Evolutionary conservation across 2,113 vertebrate genomes (phyloP), one percentile per base, ranked within the genome.

Genomic region (Hippocampus zosterae): DNA sequence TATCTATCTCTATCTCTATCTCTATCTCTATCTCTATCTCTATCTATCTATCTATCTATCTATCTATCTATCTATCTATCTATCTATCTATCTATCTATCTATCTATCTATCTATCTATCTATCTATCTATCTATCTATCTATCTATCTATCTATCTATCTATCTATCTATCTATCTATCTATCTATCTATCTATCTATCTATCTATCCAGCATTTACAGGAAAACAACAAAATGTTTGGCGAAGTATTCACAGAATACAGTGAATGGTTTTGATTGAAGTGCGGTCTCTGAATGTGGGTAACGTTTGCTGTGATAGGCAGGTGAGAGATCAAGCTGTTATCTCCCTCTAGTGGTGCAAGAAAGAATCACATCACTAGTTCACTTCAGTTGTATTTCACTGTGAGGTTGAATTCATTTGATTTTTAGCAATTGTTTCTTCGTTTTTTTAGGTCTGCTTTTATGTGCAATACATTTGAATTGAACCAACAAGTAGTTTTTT

Each of bases 211-310:
- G 55, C 77, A 89, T 88, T 85, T 89, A 90, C 85, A 86, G 80
- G 81, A 83, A 81, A 89, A 88, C 86, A 88, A 79, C 86, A 84
- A 81, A 75, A 82, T 87, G 78, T 80, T 88, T 88, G 85, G 79
- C 84, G 86, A 79, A 89, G 92, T 93, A 93, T 93, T 93, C 92
- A 92, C 81, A 92, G 92, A 93, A 93, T 92, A 93, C 92, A 92
- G 81, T 84, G 83, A 88, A 77, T 87, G 73, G 79, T 88, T 91
- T 81, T 33, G 80, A 79, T 77, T 83, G 84, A 79, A 79, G 84
- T 85, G 76, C 83, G 79, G 77, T 86, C 81, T 87, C 71, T 84
- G 84, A 72, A 84, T 83, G 71, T 75, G 80, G 85, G 78, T 85
- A 65, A 66, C 68, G 67, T 84, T 77, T 81, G 76, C 77, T 85